phyloP scores from a whole-genome alignment of 2,797 vertebrate species.

The Urophycis tenuis region DNA sequence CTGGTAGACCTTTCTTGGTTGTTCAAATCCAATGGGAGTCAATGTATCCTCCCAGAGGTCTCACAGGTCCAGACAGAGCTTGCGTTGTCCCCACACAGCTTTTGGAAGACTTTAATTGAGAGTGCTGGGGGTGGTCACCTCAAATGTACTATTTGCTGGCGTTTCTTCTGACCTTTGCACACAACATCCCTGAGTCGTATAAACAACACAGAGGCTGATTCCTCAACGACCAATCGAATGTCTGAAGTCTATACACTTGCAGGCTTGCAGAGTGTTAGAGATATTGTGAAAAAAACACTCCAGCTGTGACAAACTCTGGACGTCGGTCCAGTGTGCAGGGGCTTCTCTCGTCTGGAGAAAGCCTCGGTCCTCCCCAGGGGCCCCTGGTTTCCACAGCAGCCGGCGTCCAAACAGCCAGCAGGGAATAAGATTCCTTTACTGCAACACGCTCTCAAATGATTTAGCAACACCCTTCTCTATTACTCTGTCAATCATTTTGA shows the following conservation, averaged over 20 bases:
- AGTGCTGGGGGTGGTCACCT: background rate
- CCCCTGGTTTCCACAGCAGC: conserved; percentile 23
- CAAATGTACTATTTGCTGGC: background rate
- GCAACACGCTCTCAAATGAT: background rate
- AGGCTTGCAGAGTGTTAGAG: conserved; percentile 38
- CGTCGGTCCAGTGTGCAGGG: conserved; percentile 35
- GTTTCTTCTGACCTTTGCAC: background rate
- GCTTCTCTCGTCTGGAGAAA: conserved; percentile 42
- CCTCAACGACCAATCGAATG: conserved; percentile 22
- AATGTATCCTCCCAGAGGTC: background rate
- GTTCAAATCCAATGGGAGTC: background rate
- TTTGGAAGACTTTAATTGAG: background rate
- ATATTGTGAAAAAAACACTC: conserved; percentile 33
- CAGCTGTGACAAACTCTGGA: conserved; percentile 52
- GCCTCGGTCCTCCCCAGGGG: conserved; percentile 29
- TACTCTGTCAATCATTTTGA: background rate
- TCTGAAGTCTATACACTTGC: conserved; percentile 17
- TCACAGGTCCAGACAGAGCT: background rate
- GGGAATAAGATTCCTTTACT: conserved; percentile 11
- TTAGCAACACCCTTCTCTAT: conserved; percentile 1
- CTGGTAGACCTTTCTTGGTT: background rate
- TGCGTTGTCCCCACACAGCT: background rate
- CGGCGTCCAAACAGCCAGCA: conserved; percentile 19
- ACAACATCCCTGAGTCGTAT: background rate
- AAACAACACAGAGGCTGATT: background rate